phyloP scores from a whole-genome alignment of 1,140 invertebrate genomes.

The Copidosoma floridanum region DNA sequence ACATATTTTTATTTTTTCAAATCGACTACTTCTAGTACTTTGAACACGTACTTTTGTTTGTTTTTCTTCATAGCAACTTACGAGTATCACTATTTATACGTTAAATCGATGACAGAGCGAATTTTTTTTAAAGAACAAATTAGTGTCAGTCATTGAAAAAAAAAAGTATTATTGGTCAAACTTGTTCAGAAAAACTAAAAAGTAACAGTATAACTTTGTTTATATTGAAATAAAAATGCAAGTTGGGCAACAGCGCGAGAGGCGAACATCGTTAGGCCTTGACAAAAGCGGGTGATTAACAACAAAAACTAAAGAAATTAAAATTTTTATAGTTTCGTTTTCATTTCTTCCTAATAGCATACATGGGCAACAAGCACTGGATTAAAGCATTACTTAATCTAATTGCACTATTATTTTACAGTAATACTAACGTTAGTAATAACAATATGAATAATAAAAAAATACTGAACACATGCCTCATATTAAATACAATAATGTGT shows the following conservation, averaged over 20 bases:
- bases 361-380: no score
- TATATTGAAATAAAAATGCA: constrained; percentile 6
- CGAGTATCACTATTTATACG: constrained; percentile 6
- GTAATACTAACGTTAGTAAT: background rate
- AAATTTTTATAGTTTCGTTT: background rate
- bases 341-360: constrained; percentile 5
- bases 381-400: no score
- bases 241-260: background rate
- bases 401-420: background rate
- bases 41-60: constrained; percentile 10
- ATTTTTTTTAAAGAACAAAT: background rate
- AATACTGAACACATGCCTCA: constrained; percentile 23
- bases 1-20: background rate
- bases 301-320: background rate
- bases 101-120: constrained; percentile 13
- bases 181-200: background rate
- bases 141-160: background rate
- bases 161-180: no score
- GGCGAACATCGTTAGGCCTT: constrained; percentile 11
- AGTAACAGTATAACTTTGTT: background rate
- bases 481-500: constrained; percentile 10
- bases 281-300: background rate
- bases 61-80: constrained; percentile 10
- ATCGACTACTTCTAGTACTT: constrained; percentile 3
- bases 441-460: constrained; percentile 8